These are phyloP conservation scores for Eupelmus urozonus DNA, from an alignment of 2,888 invertebrate species.

Conservation along the genomic window DNA sequence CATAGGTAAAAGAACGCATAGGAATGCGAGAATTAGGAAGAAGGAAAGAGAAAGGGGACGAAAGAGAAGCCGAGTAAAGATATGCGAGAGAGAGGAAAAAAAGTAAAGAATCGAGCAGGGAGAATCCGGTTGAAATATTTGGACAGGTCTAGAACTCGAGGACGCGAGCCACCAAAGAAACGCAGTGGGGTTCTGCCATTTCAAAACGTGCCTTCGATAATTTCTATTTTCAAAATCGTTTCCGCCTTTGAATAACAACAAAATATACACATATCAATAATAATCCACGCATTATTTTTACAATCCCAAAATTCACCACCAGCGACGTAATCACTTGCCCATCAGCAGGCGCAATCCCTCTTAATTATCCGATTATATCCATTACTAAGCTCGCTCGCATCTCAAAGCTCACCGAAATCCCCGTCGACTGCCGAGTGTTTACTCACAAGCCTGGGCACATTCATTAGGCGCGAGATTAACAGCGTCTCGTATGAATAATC, in stretches of 20 bases:
- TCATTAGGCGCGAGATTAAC: conserved; percentile 32
- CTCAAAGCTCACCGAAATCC: no score
- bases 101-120: conserved; percentile 12
- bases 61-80: background rate
- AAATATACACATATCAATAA: background rate
- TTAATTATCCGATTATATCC: no score
- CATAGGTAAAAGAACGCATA: background rate
- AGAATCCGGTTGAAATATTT: conserved; percentile 62
- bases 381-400: no score
- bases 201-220: conserved; percentile 40
- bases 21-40: background rate
- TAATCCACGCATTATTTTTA: background rate
- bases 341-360: no score
- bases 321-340: no score
- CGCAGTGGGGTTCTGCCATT: conserved; percentile 9
- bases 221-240: conserved; percentile 4
- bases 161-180: background rate
- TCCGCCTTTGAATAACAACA: conserved; percentile 6
- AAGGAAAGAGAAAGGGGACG: background rate
- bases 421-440: no score
- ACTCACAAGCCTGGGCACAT: background rate
- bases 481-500: conserved; percentile 37
- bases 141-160: conserved; percentile 55
- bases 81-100: conserved; percentile 20
- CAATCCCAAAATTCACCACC: background rate